These are phyloP conservation scores for Chironomus riparius DNA, from an alignment of 2,888 invertebrate genomes.

Conservation along the genomic window DNA sequence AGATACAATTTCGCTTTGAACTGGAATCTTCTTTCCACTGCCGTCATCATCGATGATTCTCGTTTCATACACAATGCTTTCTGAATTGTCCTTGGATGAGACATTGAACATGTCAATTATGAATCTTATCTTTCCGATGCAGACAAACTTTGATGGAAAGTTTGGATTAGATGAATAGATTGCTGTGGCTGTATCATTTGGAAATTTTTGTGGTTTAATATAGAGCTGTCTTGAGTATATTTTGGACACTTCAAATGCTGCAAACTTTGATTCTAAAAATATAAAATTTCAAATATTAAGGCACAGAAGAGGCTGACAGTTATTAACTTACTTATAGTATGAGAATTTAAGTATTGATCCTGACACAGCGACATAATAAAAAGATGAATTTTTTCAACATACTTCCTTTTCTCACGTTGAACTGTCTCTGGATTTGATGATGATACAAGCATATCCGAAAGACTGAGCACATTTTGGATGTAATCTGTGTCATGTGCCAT, in stretches of 20 bases:
- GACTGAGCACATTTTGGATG: not conserved
- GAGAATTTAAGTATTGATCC: not conserved
- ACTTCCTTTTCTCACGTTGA: not conserved
- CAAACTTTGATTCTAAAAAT: not conserved
- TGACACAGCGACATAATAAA: not conserved
- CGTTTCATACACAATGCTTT: not conserved
- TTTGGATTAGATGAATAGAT: not conserved
- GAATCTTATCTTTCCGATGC: constrained; percentile 8
- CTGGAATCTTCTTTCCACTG: not conserved
- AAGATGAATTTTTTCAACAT: not conserved
- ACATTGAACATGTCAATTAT: not conserved
- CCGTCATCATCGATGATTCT: not conserved
- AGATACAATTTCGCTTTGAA: not conserved
- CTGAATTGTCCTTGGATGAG: not conserved
- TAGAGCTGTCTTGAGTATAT: not conserved
- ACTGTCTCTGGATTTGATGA: not conserved
- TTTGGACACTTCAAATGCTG: not conserved
- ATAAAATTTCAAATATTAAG: not conserved
- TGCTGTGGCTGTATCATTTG: not conserved
- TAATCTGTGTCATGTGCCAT: constrained; percentile 1
- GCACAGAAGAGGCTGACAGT: not conserved
- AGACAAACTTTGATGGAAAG: constrained; percentile 1
- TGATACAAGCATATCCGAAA: constrained; percentile 10
- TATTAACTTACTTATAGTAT: not conserved
- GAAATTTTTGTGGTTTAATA: not conserved